phyloP scores from a whole-genome alignment of 2,113 vertebrate species.

The Misgurnus anguillicaudatus region DNA sequence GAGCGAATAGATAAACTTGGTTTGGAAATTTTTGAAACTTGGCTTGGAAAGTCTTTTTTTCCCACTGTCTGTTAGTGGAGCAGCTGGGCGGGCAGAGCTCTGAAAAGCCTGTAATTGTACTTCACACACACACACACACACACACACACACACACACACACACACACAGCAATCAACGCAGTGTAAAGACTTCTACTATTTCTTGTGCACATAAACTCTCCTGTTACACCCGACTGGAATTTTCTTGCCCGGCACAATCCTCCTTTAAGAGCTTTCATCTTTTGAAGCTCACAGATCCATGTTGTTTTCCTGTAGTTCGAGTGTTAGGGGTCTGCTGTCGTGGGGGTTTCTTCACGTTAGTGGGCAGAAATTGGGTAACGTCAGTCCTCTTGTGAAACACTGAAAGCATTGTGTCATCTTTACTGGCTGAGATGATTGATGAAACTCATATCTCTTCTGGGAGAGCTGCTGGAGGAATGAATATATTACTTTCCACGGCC shows the following conservation, averaged over 20 bases:
- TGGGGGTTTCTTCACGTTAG: slow-evolving; percentile 51
- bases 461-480: slow-evolving; percentile 66
- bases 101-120: slow-evolving; percentile 77
- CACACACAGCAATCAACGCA: slow-evolving; percentile 47
- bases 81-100: slow-evolving; percentile 72
- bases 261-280: background rate
- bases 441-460: slow-evolving; percentile 59
- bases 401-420: slow-evolving; percentile 71
- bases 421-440: slow-evolving; percentile 67
- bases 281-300: background rate
- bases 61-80: slow-evolving; percentile 28
- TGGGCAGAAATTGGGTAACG: slow-evolving; percentile 62
- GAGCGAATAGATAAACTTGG: too few species aligned
- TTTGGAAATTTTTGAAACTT: too few species aligned
- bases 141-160: slow-evolving; percentile 31
- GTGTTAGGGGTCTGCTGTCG: slow-evolving; percentile 1
- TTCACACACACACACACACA: slow-evolving; percentile 39
- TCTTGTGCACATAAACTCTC: slow-evolving; percentile 33
- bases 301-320: background rate
- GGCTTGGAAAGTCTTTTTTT: background rate
- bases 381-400: slow-evolving; percentile 67
- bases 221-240: slow-evolving; percentile 5
- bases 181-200: slow-evolving; percentile 36
- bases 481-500: slow-evolving; percentile 53
- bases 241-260: background rate